Evolutionary conservation across 2,888 invertebrate genomes (phyloP).

Genomic region (Sesamia inferens): DNA sequence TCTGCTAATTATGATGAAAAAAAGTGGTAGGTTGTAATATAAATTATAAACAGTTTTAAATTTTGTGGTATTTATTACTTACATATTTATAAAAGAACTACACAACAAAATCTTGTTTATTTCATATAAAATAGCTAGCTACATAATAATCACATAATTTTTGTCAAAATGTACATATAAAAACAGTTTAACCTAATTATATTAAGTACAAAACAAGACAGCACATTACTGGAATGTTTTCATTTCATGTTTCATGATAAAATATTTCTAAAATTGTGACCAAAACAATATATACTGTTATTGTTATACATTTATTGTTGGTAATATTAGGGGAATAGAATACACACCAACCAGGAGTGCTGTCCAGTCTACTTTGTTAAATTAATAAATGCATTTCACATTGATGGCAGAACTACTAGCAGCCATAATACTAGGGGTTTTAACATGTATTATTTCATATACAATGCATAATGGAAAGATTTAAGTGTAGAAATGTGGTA

Average conservation of each 20-base stretch:
- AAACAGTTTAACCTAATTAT: constrained; percentile 71
- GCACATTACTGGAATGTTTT: constrained; percentile 87
- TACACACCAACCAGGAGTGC: constrained; percentile 75
- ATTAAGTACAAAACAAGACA: constrained; percentile 88
- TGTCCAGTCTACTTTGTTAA: constrained; percentile 78
- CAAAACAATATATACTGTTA: constrained; percentile 50
- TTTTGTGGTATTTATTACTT: constrained; percentile 78
- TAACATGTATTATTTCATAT: constrained; percentile 23
- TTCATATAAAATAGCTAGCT: constrained; percentile 71
- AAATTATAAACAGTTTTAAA: constrained; percentile 59
- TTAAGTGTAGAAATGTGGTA: constrained; percentile 9
- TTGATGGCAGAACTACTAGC: constrained; percentile 64
- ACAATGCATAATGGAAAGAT: constrained; percentile 9
- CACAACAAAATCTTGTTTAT: constrained; percentile 74
- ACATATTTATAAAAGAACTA: constrained; percentile 81
- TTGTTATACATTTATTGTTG: constrained; percentile 19
- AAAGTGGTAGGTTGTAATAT: constrained; percentile 13
- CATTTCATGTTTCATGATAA: constrained; percentile 65
- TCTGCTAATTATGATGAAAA: constrained; percentile 2
- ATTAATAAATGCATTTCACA: constrained; percentile 83
- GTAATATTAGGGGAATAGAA: constrained; percentile 43
- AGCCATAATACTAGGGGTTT: constrained; percentile 52
- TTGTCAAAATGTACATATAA: constrained; percentile 87
- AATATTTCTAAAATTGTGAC: constrained; percentile 68
- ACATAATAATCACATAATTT: constrained; percentile 80